These are phyloP conservation scores for Drosophila putrida DNA, from an alignment of 2,888 invertebrate species.

Conservation along the genomic window DNA sequence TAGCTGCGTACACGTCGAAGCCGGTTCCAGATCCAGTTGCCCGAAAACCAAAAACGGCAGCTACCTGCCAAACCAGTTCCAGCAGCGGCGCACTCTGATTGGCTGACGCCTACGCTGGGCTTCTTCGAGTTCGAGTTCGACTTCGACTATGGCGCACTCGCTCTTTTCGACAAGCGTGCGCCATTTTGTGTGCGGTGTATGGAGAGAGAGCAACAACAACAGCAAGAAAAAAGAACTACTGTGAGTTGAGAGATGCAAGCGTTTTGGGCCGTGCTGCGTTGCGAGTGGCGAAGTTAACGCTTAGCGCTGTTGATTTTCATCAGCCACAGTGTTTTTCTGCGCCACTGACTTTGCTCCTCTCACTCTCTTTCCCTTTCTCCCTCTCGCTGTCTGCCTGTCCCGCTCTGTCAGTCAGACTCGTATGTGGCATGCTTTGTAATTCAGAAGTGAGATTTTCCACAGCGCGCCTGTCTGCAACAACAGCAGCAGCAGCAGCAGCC, in stretches of 20 bases:
- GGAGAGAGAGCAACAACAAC: neutral
- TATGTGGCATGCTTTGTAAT: slow-evolving; percentile 74
- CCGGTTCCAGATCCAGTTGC: slow-evolving; percentile 47
- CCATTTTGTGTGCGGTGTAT: slow-evolving; percentile 60
- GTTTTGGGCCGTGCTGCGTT: slow-evolving; percentile 44
- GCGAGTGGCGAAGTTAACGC: slow-evolving; percentile 81
- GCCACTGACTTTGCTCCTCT: slow-evolving; percentile 57
- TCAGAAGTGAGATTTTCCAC: slow-evolving; percentile 84
- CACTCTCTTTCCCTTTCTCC: slow-evolving; percentile 43
- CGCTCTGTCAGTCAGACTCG: slow-evolving; percentile 54
- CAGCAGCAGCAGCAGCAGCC: slow-evolving; percentile 33
- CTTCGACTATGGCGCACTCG: slow-evolving; percentile 60
- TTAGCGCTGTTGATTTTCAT: slow-evolving; percentile 82
- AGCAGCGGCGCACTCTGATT: slow-evolving; percentile 37
- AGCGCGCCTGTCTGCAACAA: slow-evolving; percentile 71
- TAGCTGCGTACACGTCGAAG: slow-evolving; percentile 68
- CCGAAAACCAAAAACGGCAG: neutral
- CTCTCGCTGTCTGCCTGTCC: slow-evolving; percentile 12
- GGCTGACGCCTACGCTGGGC: slow-evolving; percentile 24
- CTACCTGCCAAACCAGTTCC: slow-evolving; percentile 70
- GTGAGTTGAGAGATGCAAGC: neutral
- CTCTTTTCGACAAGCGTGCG: slow-evolving; percentile 56
- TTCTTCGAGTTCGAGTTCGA: too few relatives aligned
- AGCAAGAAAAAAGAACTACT: slow-evolving; percentile 18
- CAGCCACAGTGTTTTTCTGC: slow-evolving; percentile 78